Evolutionary conservation across 2,888 invertebrate species (phyloP).

Genomic region (Metellina segmentata): DNA sequence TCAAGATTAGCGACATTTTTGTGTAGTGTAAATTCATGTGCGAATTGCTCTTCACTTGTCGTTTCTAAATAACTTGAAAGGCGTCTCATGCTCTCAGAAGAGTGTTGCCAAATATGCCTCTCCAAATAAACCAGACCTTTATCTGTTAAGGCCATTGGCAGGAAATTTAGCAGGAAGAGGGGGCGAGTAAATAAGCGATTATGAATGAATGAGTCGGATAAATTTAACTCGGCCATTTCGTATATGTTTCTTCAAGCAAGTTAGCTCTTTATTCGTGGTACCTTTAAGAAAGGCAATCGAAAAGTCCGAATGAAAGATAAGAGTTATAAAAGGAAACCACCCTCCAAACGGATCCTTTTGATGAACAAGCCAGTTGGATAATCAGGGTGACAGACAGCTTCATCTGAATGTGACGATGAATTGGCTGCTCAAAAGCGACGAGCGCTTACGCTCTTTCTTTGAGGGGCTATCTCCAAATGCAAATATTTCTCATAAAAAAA

Average conservation of each 20-base stretch:
- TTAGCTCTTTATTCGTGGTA: not conserved
- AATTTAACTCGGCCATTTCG: not conserved
- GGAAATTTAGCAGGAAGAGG: not conserved
- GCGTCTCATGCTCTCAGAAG: no score
- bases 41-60: no score
- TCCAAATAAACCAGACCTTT: not conserved
- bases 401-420: slow-evolving; percentile 33
- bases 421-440: slow-evolving; percentile 5
- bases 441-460: not conserved
- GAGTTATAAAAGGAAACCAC: slow-evolving; percentile 44
- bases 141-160: not conserved
- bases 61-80: no score
- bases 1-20: no score
- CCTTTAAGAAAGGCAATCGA: not conserved
- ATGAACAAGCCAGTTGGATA: slow-evolving; percentile 41
- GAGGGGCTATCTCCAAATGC: slow-evolving; percentile 16
- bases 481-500: not conserved
- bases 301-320: not conserved
- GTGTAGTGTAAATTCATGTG: no score
- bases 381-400: slow-evolving; percentile 36
- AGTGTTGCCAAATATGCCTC: not conserved
- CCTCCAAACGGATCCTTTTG: not conserved
- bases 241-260: not conserved
- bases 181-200: not conserved
- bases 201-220: not conserved